Evolutionary conservation across 2,113 vertebrate genomes (phyloP), one percentile per base, ranked within the genome.

Genomic region (Tiliqua scincoides): DNA sequence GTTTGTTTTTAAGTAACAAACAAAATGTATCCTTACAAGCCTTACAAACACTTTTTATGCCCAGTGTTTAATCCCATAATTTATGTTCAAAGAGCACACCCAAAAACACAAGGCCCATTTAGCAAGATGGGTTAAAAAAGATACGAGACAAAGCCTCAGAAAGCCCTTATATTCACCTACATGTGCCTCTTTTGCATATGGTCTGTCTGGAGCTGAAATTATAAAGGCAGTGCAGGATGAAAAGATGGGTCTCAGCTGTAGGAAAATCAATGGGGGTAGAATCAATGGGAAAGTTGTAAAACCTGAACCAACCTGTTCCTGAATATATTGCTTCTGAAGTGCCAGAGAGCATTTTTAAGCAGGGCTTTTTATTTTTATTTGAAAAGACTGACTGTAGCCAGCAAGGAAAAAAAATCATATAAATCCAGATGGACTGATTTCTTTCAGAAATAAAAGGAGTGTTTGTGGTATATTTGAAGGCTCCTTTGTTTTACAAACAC

Each of bases 251-350:
- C 78, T 82, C 43, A 82, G 3, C 67, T 92, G 81, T 86, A 94
- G 72, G 87, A 0, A 94, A 94, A 96, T 93, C 89, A 93, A 91
- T 93, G 65, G 25, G 17, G 68, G 74, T 85, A 89, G 87, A 87
- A 62, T 83, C 90, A 89, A 65, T 87, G 83, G 4, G 84, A 89
- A 89, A 86, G 70, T 85, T 91, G 87, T 94, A 95, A 96, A 93
- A 91, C 48, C 92, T 86, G 7, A 85, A 93, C 81, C 86, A 94
- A 94, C 93, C 93, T 95, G 75, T 59, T 93, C 61, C 91, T 85
- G 93, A 95, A 95, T 92, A 93, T 81, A 94, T 83, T 67, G 82
- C 37, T 92, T 95, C 90, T 88, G 85, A 94, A 95, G 86, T 90
- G 83, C 65, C 92, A 93, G 93, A 94, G 73, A 84, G 15, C 79